Evolutionary conservation across 2,797 vertebrate genomes (phyloP).

Genomic region (Champsocephalus gunnari): DNA sequence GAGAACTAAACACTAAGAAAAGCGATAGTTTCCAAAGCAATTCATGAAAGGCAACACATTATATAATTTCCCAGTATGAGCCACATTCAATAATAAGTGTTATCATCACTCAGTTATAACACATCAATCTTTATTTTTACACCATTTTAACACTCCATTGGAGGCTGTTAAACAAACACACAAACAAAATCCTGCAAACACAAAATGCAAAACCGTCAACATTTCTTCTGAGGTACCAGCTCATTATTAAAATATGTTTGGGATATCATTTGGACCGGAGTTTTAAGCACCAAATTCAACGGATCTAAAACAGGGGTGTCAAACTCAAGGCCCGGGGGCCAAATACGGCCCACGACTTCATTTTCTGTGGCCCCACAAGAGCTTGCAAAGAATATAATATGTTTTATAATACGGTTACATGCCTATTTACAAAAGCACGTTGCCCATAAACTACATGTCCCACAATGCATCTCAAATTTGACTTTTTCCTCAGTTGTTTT

Average conservation of each 20-base stretch:
- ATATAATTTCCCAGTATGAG: not conserved
- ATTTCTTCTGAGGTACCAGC: slow-evolving; percentile 36
- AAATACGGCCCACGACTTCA: too few relatives aligned
- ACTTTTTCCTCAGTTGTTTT: too few relatives aligned
- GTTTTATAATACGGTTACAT: too few relatives aligned
- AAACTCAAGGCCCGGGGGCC: too few relatives aligned
- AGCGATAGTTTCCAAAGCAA: not conserved
- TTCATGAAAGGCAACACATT: not conserved
- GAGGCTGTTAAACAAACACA: slow-evolving; percentile 69
- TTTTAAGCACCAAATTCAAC: not conserved
- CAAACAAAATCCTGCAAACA: slow-evolving; percentile 63
- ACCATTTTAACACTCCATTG: slow-evolving; percentile 65
- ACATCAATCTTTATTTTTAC: slow-evolving; percentile 78
- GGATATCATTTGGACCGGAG: slow-evolving; percentile 8
- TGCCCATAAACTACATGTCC: too few relatives aligned
- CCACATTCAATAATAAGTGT: not conserved
- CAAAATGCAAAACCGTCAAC: slow-evolving; percentile 58
- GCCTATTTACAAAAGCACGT: too few relatives aligned
- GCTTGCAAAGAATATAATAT: too few relatives aligned
- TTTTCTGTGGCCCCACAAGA: too few relatives aligned
- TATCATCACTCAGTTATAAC: slow-evolving; percentile 25
- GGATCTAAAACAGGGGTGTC: not conserved
- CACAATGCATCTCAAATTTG: too few relatives aligned
- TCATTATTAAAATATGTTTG: not conserved
- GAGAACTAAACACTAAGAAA: not conserved